phyloP scores from a whole-genome alignment of 2,113 vertebrate genomes.

The Aix galericulata region DNA sequence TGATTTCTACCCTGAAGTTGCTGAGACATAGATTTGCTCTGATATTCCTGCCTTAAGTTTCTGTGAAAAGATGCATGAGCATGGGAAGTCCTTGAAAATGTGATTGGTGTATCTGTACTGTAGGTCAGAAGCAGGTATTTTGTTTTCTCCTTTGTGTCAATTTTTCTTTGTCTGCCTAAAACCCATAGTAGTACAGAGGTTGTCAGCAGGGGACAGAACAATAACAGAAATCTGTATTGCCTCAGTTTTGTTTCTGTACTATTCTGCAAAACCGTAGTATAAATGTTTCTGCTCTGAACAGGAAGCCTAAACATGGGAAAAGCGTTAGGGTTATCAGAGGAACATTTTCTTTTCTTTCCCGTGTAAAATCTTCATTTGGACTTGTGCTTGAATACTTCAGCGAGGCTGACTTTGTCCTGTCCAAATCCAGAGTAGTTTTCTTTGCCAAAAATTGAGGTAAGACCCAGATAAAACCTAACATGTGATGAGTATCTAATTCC shows the following conservation, averaged over 20 bases:
- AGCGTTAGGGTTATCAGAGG: background rate
- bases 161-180: background rate
- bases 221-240: background rate
- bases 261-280: background rate
- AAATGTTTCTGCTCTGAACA: background rate
- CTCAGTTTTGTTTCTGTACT: background rate
- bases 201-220: background rate
- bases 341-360: background rate
- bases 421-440: background rate
- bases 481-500: conserved; percentile 28
- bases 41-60: background rate
- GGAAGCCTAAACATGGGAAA: background rate
- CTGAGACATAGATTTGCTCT: background rate
- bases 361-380: background rate
- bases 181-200: background rate
- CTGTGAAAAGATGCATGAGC: background rate
- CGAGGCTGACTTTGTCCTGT: background rate
- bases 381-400: background rate
- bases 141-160: background rate
- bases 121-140: background rate
- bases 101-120: background rate
- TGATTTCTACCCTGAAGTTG: background rate
- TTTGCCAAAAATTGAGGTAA: conserved; percentile 23
- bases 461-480: background rate
- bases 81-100: background rate